Percentiles rank a stretch among this genome's conserved stretches.
These are phyloP conservation scores for Tenebrosternarchus preto DNA, from an alignment of 2,113 vertebrate species.

Conservation along the genomic window DNA sequence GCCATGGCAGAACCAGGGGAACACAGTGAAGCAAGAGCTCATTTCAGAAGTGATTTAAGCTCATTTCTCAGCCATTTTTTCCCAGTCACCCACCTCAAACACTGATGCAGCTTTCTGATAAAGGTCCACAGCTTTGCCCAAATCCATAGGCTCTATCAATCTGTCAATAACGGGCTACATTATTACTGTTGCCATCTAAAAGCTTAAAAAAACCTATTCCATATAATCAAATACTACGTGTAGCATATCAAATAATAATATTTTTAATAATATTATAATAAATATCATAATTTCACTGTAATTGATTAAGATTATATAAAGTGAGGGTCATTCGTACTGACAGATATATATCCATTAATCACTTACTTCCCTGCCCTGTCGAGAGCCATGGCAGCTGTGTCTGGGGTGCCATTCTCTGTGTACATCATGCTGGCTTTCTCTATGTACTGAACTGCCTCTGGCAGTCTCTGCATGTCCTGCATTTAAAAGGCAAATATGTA, in stretches of 20 bases:
- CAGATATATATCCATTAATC: not conserved
- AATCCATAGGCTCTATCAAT: constrained; percentile 82
- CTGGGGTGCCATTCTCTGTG: constrained; percentile 85
- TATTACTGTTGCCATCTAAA: not conserved
- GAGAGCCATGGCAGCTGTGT: constrained; percentile 85
- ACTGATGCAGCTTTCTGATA: constrained; percentile 87
- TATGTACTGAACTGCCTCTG: constrained; percentile 82
- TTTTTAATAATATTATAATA: too few relatives aligned
- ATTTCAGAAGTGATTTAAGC: not conserved
- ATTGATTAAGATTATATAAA: not conserved
- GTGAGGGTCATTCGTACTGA: not conserved
- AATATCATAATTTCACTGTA: not conserved
- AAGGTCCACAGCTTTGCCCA: constrained; percentile 84
- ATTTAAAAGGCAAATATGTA: not conserved
- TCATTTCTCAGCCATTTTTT: not conserved
- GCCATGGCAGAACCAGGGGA: not conserved
- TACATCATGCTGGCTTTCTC: constrained; percentile 90
- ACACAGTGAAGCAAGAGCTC: not conserved
- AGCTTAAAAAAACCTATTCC: not conserved
- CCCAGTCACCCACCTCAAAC: constrained; percentile 76
- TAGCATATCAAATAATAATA: too few relatives aligned
- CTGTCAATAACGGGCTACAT: constrained; percentile 63
- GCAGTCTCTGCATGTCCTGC: constrained; percentile 85
- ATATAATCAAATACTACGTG: not conserved
- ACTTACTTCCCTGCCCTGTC: constrained; percentile 87